Base-by-base conservation (phyloP, 92 coral and sea anemone genomes). In the Zoanthus solanderi region DNA sequence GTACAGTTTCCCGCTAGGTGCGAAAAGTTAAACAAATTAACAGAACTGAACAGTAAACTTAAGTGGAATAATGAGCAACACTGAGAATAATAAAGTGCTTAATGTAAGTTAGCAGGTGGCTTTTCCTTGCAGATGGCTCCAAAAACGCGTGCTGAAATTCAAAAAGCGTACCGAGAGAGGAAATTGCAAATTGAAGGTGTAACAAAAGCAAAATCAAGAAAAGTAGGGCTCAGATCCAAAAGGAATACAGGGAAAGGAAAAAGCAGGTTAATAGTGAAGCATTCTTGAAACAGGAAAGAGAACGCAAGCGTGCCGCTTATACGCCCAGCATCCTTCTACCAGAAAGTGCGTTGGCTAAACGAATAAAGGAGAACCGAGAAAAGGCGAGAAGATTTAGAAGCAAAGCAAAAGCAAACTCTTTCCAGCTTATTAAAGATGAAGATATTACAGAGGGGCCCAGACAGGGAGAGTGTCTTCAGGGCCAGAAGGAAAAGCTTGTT, bases 151-250 rank as follows among this genome's bases (percentile, higher is more conserved):
- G 77, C 77, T 11, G 29, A 72, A 76, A 76, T 76, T 9, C 45
- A 50, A 9, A 16, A 30, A 1, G 80, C 61, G 10, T 52, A 52
- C 29, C 52, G 37, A n/a, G 80, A 76, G 80, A 48, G 65, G 42
- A 12, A n/a, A 17, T 9, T 53, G 5, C 56, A 76, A 46, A 13
- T 17, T 5, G 17, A 42, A 37, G 77, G 46, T 7, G 57, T 6
- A 29, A 13, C 57, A 16, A 18, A 18, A 8, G 48, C 46, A 74
- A 71, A 46, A 61, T 60, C 30, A 47, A 61, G 48, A 83, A 67
- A 37, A 29, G 44, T 7, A 46, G 79, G 65, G 9, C 69, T 6
- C 69, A 84, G 68, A 84, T 69, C 63, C 88, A 84, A 67, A 72
- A 72, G 16, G 81, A 45, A 14, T 74, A 74, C 56, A 45, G 37